Conservation (phyloP, 35 echinoderm and acorn worm genomes). For the Patiria miniata region DNA sequence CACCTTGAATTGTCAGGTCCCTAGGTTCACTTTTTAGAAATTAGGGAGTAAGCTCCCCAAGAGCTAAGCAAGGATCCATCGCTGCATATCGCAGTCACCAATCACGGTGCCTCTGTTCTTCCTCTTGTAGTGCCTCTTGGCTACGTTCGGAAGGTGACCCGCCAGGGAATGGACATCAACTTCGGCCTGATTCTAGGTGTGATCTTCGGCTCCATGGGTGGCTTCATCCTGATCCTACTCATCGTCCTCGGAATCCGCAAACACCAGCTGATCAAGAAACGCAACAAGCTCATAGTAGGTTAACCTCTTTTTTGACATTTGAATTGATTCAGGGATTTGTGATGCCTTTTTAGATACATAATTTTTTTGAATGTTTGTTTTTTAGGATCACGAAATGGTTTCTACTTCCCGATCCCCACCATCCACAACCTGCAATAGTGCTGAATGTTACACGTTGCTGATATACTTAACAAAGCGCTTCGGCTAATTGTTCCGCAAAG, state of each 20-base stretch:
- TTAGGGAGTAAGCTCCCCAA: too few relatives aligned
- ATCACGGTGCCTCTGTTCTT: not conserved
- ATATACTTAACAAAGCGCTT: too few relatives aligned
- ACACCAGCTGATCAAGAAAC: constrained; percentile 65
- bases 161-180: constrained; percentile 52
- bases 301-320: too few relatives aligned
- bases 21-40: too few relatives aligned
- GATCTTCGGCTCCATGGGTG: constrained; percentile 72
- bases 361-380: not conserved
- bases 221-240: constrained; percentile 49
- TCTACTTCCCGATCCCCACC: not conserved
- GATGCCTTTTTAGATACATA: not conserved
- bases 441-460: too few relatives aligned
- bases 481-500: too few relatives aligned
- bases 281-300: constrained; percentile 69
- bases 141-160: constrained; percentile 50
- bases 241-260: constrained; percentile 57
- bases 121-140: constrained; percentile 57
- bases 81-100: too few relatives aligned
- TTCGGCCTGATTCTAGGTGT: constrained; percentile 73
- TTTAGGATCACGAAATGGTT: not conserved
- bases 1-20: too few relatives aligned
- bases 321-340: not conserved
- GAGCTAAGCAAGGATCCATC: too few relatives aligned
- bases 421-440: too few relatives aligned